Base-by-base conservation (phyloP, 2,113 vertebrate genomes). In the Copsychus sechellarum region DNA sequence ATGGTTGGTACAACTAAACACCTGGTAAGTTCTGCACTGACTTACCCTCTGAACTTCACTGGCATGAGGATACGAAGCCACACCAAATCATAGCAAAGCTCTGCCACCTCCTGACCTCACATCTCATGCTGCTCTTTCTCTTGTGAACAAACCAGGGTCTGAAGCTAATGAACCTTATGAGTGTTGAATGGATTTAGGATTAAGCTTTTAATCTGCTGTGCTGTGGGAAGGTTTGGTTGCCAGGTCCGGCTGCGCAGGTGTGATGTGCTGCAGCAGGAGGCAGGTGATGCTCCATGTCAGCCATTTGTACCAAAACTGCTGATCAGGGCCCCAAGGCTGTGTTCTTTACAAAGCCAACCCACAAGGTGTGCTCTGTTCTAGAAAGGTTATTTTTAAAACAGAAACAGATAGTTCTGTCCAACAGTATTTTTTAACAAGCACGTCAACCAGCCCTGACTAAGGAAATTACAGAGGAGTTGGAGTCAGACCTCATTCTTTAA, bases 211-310 rank as follows among this genome's bases (percentile, higher is more conserved):
- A 85, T 93, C 83, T 72, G 38, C 54, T 47, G 0, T 1, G 25
- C 60, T 81, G 34, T 0, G 0, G 65, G 56, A 36, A 40, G 34
- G 51, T 81, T 88, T 67, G 77, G 21, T 73, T 89, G 73, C 43
- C 60, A 58, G 47, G 47, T 60, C 34, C 0, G 1, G 38, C 21
- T 83, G 60, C 60, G 50, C 0, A 1, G 53, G 34, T 8, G 2
- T 2, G 3, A 6, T 67, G 26, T 51, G 69, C 58, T 3, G 3
- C 43, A 24, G 60, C 14, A 8, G 34, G 34, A 74, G 31, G 26
- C 3, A 5, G 33, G 38, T 28, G 72, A 40, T 88, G 51, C 20
- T 84, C 60, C 1, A 0, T 42, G 45, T 28, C 77, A 53, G 54
- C 26, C 4, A 45, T 76, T 86, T 45, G 19, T 80, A 58, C 60